A percentile compares a stretch with the other conserved stretches of the same genome.
Conservation (phyloP, 2,113 vertebrate genomes). For the Kryptolebias marmoratus region DNA sequence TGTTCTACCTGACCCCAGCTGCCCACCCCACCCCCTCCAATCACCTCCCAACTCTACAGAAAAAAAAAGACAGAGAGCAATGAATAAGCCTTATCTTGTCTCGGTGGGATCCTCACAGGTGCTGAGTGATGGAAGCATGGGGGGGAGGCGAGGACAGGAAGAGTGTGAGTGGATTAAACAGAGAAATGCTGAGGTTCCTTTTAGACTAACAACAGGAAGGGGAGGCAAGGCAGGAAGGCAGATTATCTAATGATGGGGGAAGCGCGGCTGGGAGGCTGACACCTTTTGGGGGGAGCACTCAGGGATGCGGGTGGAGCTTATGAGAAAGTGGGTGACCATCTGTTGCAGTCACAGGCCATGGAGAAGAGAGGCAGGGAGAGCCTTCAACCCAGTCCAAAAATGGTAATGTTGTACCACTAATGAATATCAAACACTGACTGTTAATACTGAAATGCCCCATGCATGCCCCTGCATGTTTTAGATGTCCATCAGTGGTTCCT, state of each 20-base stretch:
- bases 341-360: conserved; percentile 73
- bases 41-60: conserved; percentile 13
- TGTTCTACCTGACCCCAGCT: conserved; percentile 70
- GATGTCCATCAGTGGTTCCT: conserved; percentile 7
- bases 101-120: conserved; percentile 72
- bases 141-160: conserved; percentile 23
- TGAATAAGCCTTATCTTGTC: conserved; percentile 59
- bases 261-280: conserved; percentile 43
- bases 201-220: conserved; percentile 42
- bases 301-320: conserved; percentile 29
- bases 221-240: conserved; percentile 2
- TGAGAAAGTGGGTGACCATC: conserved; percentile 62
- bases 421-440: conserved; percentile 68
- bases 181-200: conserved; percentile 45
- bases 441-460: conserved; percentile 29
- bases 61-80: conserved; percentile 25
- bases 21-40: not conserved
- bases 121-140: conserved; percentile 55
- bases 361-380: conserved; percentile 48
- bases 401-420: conserved; percentile 66
- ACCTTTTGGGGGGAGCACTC: conserved; percentile 65
- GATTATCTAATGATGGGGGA: conserved; percentile 66
- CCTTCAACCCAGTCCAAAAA: conserved; percentile 74
- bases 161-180: conserved; percentile 50
- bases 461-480: not conserved